Evolutionary conservation across 2,113 vertebrate species (phyloP).

Genomic region (Microtus ochrogaster): DNA sequence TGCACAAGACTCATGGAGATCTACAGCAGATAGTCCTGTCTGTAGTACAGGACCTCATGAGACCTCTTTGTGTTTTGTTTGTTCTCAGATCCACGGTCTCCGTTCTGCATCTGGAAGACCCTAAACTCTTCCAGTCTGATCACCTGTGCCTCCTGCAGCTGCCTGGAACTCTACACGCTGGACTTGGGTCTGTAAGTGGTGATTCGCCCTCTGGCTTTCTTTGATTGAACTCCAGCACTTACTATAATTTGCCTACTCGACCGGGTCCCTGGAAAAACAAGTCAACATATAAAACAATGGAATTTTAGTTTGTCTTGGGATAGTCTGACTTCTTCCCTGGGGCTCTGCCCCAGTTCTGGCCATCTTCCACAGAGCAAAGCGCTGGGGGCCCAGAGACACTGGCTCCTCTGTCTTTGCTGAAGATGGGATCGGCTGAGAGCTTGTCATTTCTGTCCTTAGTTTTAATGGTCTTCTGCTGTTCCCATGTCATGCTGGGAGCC

Average conservation of each 20-base stretch:
- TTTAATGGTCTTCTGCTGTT: constrained; percentile 61
- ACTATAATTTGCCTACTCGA: not conserved
- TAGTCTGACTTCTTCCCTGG: not conserved
- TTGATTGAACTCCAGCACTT: not conserved
- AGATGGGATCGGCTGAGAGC: constrained; percentile 28
- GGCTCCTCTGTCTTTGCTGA: constrained; percentile 49
- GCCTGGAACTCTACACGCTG: accelerated
- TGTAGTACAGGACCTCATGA: not conserved
- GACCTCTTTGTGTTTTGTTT: not conserved
- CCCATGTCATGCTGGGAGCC: constrained; percentile 73
- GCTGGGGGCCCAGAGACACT: constrained; percentile 25
- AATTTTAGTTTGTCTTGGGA: not conserved
- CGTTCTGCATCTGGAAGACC: not conserved
- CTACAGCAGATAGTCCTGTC: accelerated
- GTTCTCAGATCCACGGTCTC: not conserved
- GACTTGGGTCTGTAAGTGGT: not conserved
- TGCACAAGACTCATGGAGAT: not conserved
- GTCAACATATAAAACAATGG: not conserved
- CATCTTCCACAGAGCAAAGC: constrained; percentile 12
- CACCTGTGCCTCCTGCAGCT: no score
- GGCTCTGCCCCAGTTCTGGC: constrained; percentile 17
- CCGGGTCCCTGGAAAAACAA: not conserved
- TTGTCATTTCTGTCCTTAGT: constrained; percentile 30
- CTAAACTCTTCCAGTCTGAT: not conserved
- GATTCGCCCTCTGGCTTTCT: not conserved